These are phyloP conservation scores for Drosophila jambulina DNA, from an alignment of 1,140 invertebrate species.

Conservation along the genomic window DNA sequence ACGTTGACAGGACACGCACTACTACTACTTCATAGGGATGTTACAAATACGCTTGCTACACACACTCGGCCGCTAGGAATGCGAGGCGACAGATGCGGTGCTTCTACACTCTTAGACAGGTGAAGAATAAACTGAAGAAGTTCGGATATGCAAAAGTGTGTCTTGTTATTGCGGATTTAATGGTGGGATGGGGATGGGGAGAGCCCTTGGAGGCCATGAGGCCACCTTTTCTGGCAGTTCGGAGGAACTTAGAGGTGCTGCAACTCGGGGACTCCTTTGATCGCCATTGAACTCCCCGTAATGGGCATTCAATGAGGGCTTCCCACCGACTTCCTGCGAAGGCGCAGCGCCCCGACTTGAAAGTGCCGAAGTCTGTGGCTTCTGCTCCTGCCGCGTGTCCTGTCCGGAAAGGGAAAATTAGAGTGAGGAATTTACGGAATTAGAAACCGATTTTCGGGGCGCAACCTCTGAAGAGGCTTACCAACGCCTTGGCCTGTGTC, in stretches of 20 bases:
- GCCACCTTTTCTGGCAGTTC: not conserved
- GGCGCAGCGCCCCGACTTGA: constrained; percentile 50
- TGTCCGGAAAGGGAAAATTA: not conserved
- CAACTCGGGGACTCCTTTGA: not conserved
- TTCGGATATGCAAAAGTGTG: not conserved
- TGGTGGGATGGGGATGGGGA: not conserved
- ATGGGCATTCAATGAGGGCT: constrained; percentile 32
- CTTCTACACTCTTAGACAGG: not conserved
- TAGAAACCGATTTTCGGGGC: constrained; percentile 63
- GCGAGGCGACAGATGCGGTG: not conserved
- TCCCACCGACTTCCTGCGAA: constrained; percentile 71
- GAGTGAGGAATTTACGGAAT: constrained; percentile 32
- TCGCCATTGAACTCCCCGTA: constrained; percentile 10
- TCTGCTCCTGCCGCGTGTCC: constrained; percentile 69
- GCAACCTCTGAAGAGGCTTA: constrained; percentile 81
- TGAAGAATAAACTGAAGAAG: not conserved
- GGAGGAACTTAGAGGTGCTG: not conserved
- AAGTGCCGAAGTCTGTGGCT: constrained; percentile 66
- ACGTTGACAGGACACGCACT: not conserved
- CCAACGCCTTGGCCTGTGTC: constrained; percentile 55
- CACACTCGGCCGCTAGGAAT: not conserved
- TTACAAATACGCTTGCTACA: constrained; percentile 3
- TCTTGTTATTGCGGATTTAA: not conserved
- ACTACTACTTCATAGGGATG: not conserved
- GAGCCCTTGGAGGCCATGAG: not conserved